Evolutionary conservation across 2,888 invertebrate genomes (phyloP), one percentile per base, ranked within the genome.

Genomic region (Eupeodes luniger): DNA sequence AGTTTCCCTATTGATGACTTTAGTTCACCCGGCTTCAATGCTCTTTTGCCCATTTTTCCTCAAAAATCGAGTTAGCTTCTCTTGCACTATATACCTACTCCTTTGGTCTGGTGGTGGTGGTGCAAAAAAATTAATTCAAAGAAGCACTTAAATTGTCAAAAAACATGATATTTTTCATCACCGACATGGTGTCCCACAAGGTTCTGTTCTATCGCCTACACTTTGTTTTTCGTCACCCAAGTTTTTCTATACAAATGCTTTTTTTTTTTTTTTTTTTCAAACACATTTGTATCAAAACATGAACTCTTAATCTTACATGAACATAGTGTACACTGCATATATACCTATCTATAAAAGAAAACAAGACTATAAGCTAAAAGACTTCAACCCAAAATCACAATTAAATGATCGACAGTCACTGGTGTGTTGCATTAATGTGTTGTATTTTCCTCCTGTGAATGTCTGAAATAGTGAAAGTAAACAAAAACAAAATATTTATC

Each of bases 401-500:
- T 88, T 76, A 74, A 67, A 81, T 88, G 88, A 88, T 85, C 85
- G 85, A 88, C 88, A 88, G 88, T 64, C 74, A 88, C 88, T 78
- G 81, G 88, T 88, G 88, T 64, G 27, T 27, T 27, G 27, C 27
- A 27, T 27, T 27, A 27, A 27, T 61, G 27, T 67, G 59, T 62
- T 70, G 40, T 49, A 44, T 64, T 62, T 27, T 27, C 27, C 27
- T 27, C 64, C 19, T 40, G 61, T 64, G 34, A 62, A 55, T 47
- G 69, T 79, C 66, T 47, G 49, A 19, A 57, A 53, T 59, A 59
- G 64, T 51, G 16, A 59, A 76, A 79, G 77, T 76, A 36, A 76
- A 82, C 69, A 77, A 19, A 55, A 9, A 55, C 0, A 19, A 10
- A 36, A 40, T 80, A 84, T 72, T 80, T 78, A 81, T 72, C 79